Evolutionary conservation across 2,797 vertebrate genomes (phyloP), one percentile per base, ranked within the genome.

Genomic region (Pangasius macronema): DNA sequence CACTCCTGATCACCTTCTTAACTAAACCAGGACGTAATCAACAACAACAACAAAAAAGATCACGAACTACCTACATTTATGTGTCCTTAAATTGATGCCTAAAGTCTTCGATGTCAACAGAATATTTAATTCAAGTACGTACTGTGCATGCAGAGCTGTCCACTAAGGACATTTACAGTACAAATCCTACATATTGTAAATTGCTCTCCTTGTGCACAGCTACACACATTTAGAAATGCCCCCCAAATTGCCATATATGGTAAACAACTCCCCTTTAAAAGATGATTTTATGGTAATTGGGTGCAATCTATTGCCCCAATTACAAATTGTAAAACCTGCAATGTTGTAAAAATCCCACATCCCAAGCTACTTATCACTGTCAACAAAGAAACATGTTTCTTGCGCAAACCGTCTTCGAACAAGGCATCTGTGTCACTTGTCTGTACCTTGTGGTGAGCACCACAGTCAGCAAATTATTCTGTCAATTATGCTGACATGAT

Each of bases 261-360:
- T 30, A 53, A 30, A 53, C 46, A 51, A 49, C 42, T 51, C 27
- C 13, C 24, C 46, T 30, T 76, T 76, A 53, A 76, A 76, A 9
- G 5, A 2, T 76, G 72, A 53, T 76, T 76, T 76, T 18, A 51
- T 30, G 73, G 6, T 6, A 30, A 75, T 49, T 49, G 42, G 27
- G 11, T 51, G 46, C 16, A 51, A 18, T 51, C 14, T 53, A 13
- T 30, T 76, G 4, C 27, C 13, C 14, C 13, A 76, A 9, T n/a
- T 76, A 76, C 73, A 76, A 76, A 53, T 51, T 30, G 27, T 16
- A 53, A 76, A 76, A 51, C 46, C 73, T 76, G 73, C n/a, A 77
- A 20, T 16, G n/a, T 53, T 53, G 3, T 55, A 1, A 53, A n/a
- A 51, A 77, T 77, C 46, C n/a, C 16, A 55, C 14, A 53, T 77